Evolutionary conservation across 2,797 vertebrate species (phyloP), one percentile per base, ranked within the genome.

Genomic region (Anguilla megastoma): DNA sequence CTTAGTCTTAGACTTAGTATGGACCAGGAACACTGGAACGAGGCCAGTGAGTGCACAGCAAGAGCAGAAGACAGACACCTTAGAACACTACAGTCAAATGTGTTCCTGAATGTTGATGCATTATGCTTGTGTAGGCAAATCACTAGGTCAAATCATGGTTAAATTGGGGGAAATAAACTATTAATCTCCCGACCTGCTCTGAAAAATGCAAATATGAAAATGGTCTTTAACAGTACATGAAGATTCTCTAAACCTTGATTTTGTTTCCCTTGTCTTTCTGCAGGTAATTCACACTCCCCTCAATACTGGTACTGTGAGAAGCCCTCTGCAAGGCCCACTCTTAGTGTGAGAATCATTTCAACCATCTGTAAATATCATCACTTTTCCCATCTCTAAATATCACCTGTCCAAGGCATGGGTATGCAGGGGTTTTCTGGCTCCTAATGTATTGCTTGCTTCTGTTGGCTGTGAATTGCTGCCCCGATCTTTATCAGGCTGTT

Each of bases 401-500:
- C 82, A 54, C n/a, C 82, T 52, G 82, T 50, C 27, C 8, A 18
- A 83, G 10, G 6, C 54, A 24, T n/a, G 41, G 41, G 27, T 56
- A 63, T 50, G 56, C 33, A n/a, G 2, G 24, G 41, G 16, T 87
- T 87, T 83, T 60, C 41, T 33, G 36, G 56, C 56, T 30, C 6
- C 45, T 56, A 36, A 80, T 82, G 36, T 83, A 36, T 1, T 24
- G 36, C 86, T 60, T 18, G 45, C 45, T 80, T 83, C 76, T 48
- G 24, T 60, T 7, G 27, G 16, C 86, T 2, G 54, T 60, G 21
- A 87, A 48, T 83, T 87, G 50, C 27, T 86, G 71, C 18, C 21
- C 79, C 63, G 86, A 87, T 83, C n/a, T 27, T 87, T 83, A 87
- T 87, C 86, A 52, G 54, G n/a, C n/a, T 48, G 41, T 79, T 50